Evolutionary conservation across 2,797 vertebrate genomes (phyloP).

Genomic region (Poeciliopsis turneri): DNA sequence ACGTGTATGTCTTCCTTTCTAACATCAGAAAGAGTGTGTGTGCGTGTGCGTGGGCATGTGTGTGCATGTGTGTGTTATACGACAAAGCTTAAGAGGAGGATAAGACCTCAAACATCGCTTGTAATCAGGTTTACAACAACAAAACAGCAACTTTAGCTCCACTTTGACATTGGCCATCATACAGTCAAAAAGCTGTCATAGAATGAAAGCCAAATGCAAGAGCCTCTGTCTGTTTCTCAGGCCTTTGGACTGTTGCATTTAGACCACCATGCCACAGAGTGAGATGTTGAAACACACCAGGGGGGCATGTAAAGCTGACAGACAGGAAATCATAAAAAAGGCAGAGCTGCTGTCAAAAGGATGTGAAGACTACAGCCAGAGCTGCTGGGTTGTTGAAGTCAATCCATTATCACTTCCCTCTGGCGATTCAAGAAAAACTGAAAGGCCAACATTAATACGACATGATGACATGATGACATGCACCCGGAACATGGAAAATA

Average conservation of each 20-base stretch:
- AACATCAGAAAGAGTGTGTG: conserved; percentile 5
- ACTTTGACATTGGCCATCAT: not conserved
- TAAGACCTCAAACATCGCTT: not conserved
- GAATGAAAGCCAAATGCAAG: not conserved
- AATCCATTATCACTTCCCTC: not conserved
- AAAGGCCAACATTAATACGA: not conserved
- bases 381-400: not conserved
- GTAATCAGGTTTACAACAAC: not conserved
- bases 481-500: not conserved
- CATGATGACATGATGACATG: not conserved
- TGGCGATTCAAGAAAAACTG: not conserved
- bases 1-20: conserved; percentile 21
- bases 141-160: not conserved
- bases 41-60: no score
- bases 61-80: not conserved
- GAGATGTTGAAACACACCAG: conserved; percentile 12
- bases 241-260: not conserved
- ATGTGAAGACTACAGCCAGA: not conserved
- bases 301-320: conserved; percentile 9
- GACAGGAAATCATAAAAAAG: conserved; percentile 18
- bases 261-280: not conserved
- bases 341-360: conserved; percentile 13
- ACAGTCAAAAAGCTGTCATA: not conserved
- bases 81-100: not conserved
- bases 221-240: not conserved